A percentile compares a stretch with the other conserved stretches of the same genome.
Evolutionary conservation across 2,797 vertebrate genomes (phyloP).

Genomic region (Danio tinwini): DNA sequence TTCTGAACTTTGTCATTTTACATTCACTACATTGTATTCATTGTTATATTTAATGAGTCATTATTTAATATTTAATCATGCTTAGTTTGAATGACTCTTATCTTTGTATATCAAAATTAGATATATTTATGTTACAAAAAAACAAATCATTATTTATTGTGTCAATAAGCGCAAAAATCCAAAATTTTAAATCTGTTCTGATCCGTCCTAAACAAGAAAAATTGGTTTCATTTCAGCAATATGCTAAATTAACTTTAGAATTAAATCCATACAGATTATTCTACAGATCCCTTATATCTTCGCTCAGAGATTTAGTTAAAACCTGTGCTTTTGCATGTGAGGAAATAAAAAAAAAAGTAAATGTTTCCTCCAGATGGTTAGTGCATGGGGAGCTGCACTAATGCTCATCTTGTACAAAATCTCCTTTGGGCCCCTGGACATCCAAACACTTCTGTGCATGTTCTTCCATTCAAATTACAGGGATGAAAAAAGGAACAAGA

Average conservation of each 20-base stretch:
- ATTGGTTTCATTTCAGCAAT: neutral
- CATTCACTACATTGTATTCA: too few relatives aligned
- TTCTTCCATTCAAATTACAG: constrained; percentile 15
- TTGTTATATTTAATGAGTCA: too few relatives aligned
- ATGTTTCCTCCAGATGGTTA: constrained; percentile 11
- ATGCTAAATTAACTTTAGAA: neutral
- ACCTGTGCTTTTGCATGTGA: neutral
- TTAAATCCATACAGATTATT: neutral
- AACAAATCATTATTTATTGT: neutral
- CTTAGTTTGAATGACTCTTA: too few relatives aligned
- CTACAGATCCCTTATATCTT: neutral
- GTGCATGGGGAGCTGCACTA: constrained; percentile 20
- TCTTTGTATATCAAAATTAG: neutral
- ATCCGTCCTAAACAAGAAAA: neutral
- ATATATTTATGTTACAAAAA: neutral
- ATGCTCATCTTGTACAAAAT: constrained; percentile 30
- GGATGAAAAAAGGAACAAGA: constrained; percentile 17
- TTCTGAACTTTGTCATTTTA: too few relatives aligned
- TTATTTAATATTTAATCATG: too few relatives aligned
- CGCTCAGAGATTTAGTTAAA: neutral
- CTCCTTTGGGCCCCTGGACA: constrained; percentile 13
- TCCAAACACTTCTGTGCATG: constrained; percentile 7
- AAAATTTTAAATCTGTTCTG: neutral
- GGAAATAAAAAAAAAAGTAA: neutral
- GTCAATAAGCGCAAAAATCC: neutral